These are phyloP conservation scores for Phalacrocorax carbo DNA, from an alignment of 2,113 vertebrate species.

Conservation along the genomic window DNA sequence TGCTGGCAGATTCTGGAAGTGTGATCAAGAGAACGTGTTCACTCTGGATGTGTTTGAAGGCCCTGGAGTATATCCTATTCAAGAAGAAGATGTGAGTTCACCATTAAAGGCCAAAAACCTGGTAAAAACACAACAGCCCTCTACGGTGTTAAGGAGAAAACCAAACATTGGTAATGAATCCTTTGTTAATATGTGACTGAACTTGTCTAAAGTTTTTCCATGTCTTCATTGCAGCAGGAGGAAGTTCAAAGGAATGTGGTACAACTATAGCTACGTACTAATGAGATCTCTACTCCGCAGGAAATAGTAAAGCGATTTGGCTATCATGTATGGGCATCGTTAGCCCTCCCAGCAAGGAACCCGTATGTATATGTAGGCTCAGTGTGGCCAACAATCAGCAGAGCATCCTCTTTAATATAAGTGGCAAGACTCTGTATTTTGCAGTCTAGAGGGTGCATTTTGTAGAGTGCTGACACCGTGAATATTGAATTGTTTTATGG, in stretches of 20 bases:
- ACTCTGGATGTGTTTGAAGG: not conserved
- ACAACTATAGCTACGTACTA: fast-evolving
- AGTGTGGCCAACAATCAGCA: fast-evolving
- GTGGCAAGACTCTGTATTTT: fast-evolving
- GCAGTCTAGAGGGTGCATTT: not conserved
- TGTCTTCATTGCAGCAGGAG: not conserved
- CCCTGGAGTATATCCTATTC: not conserved
- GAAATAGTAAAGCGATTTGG: not conserved
- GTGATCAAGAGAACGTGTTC: not conserved
- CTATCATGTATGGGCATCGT: fast-evolving
- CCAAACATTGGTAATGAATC: not conserved
- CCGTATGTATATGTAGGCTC: fast-evolving
- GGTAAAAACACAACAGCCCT: not conserved
- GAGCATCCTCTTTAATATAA: not conserved
- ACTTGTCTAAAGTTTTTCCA: not conserved
- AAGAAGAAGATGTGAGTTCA: not conserved
- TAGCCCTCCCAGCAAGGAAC: not conserved
- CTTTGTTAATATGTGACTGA: not conserved
- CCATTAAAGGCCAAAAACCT: not conserved
- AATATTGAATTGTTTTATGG: not conserved
- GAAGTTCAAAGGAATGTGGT: not conserved
- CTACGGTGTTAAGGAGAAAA: not conserved
- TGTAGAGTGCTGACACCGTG: fast-evolving
- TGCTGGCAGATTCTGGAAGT: not conserved
- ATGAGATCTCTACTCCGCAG: not conserved